These are phyloP conservation scores for Abramis brama DNA, from an alignment of 2,113 vertebrate species.

Conservation along the genomic window DNA sequence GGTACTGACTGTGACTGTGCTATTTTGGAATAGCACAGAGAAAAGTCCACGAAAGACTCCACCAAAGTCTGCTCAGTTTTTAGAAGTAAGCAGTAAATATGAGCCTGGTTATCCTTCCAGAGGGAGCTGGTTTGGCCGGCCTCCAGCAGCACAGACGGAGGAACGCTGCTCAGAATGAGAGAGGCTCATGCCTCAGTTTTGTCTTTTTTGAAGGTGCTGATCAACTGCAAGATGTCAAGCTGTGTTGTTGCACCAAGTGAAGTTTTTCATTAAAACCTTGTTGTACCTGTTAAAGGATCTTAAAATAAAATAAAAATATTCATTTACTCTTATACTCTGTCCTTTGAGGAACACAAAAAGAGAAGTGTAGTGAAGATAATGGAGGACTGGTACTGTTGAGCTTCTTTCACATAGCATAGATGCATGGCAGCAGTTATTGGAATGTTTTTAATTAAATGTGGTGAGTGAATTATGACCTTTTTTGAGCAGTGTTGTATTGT, in stretches of 20 bases:
- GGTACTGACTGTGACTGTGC: background rate
- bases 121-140: constrained; percentile 33
- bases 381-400: background rate
- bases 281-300: background rate
- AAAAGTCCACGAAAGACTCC: constrained; percentile 4
- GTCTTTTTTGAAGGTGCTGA: constrained; percentile 30
- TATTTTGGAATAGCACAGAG: background rate
- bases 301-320: background rate
- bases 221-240: constrained; percentile 20
- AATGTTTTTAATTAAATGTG: background rate
- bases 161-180: background rate
- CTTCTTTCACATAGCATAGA: background rate
- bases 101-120: constrained; percentile 28
- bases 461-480: background rate
- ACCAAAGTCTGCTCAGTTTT: constrained; percentile 4
- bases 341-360: background rate
- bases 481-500: background rate
- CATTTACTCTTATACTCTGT: background rate
- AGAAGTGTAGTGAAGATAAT: background rate
- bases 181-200: background rate
- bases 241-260: background rate
- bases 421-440: background rate
- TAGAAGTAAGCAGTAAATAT: constrained; percentile 40
- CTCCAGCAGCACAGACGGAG: constrained; percentile 31
- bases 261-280: background rate